Evolutionary conservation across 2,888 invertebrate genomes (phyloP).

Genomic region (Tribolium freemani): DNA sequence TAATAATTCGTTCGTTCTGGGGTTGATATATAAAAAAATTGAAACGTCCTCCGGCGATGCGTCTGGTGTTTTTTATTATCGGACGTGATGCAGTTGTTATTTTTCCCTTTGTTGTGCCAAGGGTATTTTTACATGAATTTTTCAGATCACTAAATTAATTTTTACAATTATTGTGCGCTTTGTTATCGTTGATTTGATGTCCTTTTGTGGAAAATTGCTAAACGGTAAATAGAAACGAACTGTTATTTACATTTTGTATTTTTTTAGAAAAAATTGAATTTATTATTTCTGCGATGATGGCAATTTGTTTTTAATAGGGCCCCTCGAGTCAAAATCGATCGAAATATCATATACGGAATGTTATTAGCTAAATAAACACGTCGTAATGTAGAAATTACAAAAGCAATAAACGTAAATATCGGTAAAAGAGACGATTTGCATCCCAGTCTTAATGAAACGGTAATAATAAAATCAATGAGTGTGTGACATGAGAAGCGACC

Average conservation of each 20-base stretch:
- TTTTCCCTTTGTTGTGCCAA: slow-evolving; percentile 32
- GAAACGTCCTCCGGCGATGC: slow-evolving; percentile 12
- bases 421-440: slow-evolving; percentile 24
- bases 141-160: slow-evolving; percentile 48
- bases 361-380: slow-evolving; percentile 26
- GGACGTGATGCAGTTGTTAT: slow-evolving; percentile 36
- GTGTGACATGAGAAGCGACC: slow-evolving; percentile 4
- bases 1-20: slow-evolving; percentile 15
- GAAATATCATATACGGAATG: slow-evolving; percentile 5
- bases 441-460: slow-evolving; percentile 23
- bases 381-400: slow-evolving; percentile 29
- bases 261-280: slow-evolving; percentile 29
- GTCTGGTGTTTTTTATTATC: slow-evolving; percentile 35
- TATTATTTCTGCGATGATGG: slow-evolving; percentile 18
- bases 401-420: slow-evolving; percentile 34
- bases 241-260: slow-evolving; percentile 20
- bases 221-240: slow-evolving; percentile 12
- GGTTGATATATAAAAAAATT: slow-evolving; percentile 19
- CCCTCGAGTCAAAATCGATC: slow-evolving; percentile 22
- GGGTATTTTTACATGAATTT: slow-evolving; percentile 40
- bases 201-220: slow-evolving; percentile 21
- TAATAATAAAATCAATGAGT: slow-evolving; percentile 31
- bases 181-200: slow-evolving; percentile 39
- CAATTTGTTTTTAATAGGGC: slow-evolving; percentile 22
- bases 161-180: slow-evolving; percentile 45